phyloP scores from a whole-genome alignment of 53 echinoderm and acorn worm species.

The Temnopleurus reevesii region DNA sequence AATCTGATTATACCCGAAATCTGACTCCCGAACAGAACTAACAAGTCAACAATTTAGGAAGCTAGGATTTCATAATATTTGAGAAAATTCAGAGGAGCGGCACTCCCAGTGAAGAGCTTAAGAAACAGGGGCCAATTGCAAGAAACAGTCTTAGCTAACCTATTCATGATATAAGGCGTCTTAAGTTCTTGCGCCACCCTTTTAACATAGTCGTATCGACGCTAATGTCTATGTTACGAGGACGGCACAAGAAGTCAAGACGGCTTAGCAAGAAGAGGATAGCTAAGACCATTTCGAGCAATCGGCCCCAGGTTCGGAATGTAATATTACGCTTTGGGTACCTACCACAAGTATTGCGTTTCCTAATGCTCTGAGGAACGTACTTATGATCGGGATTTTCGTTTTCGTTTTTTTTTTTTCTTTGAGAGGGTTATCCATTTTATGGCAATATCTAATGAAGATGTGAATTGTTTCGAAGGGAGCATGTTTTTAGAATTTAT shows the following conservation, averaged over 20 bases:
- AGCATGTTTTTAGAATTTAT: neutral
- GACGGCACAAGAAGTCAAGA: too few relatives aligned
- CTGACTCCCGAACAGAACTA: neutral
- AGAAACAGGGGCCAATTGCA: too few relatives aligned
- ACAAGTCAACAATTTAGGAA: constrained; percentile 1
- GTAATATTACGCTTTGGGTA: neutral
- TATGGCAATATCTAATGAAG: neutral
- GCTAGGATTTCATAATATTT: constrained; percentile 30
- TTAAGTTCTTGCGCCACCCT: too few relatives aligned
- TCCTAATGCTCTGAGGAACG: neutral
- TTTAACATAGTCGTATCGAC: too few relatives aligned
- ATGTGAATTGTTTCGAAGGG: neutral
- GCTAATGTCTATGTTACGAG: too few relatives aligned
- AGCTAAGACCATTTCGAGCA: too few relatives aligned
- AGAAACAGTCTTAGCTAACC: too few relatives aligned
- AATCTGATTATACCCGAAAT: constrained; percentile 2
- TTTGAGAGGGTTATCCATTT: neutral
- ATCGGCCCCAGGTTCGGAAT: neutral
- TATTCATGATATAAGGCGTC: too few relatives aligned
- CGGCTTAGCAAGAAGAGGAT: too few relatives aligned
- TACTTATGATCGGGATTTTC: neutral
- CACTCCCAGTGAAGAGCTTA: neutral
- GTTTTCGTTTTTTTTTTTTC: neutral
- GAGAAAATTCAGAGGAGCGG: neutral
- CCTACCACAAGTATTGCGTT: neutral